Percentiles rank a stretch among this genome's conserved stretches.
Evolutionary conservation across 2,113 vertebrate species (phyloP).

Genomic region (Psilopsiagon aurifrons): DNA sequence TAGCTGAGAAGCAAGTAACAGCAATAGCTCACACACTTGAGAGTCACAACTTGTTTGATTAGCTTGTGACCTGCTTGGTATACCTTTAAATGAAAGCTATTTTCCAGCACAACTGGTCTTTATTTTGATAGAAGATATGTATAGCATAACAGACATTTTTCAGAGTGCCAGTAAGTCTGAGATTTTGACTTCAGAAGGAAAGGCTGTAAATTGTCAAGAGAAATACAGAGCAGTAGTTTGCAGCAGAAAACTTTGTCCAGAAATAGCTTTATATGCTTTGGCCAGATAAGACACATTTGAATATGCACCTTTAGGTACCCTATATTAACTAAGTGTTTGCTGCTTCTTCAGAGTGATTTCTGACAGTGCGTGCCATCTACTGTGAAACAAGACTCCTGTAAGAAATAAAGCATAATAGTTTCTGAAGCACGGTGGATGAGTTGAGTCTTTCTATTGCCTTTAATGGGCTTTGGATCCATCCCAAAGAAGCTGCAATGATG

Average conservation of each 20-base stretch:
- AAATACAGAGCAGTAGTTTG: constrained; percentile 7
- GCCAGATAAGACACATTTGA: constrained; percentile 6
- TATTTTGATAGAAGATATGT: not conserved
- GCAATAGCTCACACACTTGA: not conserved
- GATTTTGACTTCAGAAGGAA: constrained; percentile 30
- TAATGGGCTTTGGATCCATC: constrained; percentile 6
- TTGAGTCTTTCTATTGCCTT: constrained; percentile 13
- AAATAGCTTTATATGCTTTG: not conserved
- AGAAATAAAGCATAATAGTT: constrained; percentile 10
- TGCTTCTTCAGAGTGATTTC: not conserved
- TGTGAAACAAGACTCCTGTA: not conserved
- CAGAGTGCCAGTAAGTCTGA: not conserved
- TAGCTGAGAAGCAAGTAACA: not conserved
- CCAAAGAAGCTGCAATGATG: not conserved
- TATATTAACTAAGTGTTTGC: not conserved
- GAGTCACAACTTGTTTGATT: not conserved
- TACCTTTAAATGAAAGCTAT: not conserved
- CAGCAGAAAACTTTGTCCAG: not conserved
- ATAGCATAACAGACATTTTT: not conserved
- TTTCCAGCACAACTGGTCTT: not conserved
- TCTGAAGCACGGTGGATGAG: not conserved
- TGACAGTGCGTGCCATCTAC: not conserved
- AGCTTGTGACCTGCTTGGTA: not conserved
- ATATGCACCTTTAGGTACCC: not conserved
- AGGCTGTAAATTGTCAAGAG: not conserved